Percentiles rank a stretch among this genome's conserved stretches.
phyloP scores from a whole-genome alignment of 2,113 vertebrate genomes.

The Megalops atlanticus region DNA sequence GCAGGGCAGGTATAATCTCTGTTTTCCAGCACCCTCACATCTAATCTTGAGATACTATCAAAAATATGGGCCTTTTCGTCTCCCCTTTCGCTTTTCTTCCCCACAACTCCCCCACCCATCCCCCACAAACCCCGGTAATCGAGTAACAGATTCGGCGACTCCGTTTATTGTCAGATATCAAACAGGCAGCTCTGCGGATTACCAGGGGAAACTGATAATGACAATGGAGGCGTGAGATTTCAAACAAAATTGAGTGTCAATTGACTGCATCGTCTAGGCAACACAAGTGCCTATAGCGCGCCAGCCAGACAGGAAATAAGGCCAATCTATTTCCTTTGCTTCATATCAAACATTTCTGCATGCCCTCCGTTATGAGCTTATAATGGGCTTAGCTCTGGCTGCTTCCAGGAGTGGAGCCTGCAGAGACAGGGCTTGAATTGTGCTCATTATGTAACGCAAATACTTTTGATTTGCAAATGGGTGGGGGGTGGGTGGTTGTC shows the following conservation, averaged over 20 bases:
- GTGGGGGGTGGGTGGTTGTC: conserved; percentile 9
- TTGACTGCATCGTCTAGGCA: conserved; percentile 69
- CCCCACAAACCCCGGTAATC: conserved; percentile 42
- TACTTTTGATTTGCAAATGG: conserved; percentile 42
- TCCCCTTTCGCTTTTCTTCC: conserved; percentile 38
- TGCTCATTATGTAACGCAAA: conserved; percentile 43
- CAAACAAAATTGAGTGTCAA: conserved; percentile 77
- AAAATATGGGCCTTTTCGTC: conserved; percentile 48
- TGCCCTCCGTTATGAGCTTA: conserved; percentile 50
- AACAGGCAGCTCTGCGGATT: conserved; percentile 73
- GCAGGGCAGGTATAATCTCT: conserved; percentile 58
- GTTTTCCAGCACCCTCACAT: conserved; percentile 44
- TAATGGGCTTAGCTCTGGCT: conserved; percentile 52
- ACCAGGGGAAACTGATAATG: conserved; percentile 74
- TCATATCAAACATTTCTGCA: conserved; percentile 62
- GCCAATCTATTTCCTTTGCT: conserved; percentile 69
- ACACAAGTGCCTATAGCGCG: conserved; percentile 55
- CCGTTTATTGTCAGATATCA: conserved; percentile 71
- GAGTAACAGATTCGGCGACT: conserved; percentile 62
- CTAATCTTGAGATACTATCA: conserved; percentile 38
- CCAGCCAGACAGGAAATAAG: conserved; percentile 70
- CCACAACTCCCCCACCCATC: conserved; percentile 28
- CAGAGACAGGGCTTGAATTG: conserved; percentile 44
- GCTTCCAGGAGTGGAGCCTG: conserved; percentile 48
- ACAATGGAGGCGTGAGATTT: conserved; percentile 72